Conservation (phyloP, 2,888 invertebrate genomes). For the Herminia tarsipennalis region DNA sequence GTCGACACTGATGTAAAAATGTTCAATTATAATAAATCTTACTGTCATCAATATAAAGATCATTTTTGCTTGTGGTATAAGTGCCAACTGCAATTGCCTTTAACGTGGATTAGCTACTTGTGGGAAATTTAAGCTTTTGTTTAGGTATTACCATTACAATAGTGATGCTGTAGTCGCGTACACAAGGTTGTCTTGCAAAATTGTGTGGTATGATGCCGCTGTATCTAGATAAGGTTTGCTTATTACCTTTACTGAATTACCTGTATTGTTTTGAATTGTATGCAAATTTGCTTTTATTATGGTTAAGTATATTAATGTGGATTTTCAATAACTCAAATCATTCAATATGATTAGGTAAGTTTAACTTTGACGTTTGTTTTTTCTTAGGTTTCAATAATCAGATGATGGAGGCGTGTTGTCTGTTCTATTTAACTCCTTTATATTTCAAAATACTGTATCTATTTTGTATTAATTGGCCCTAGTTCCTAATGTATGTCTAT, state of each 20-base stretch:
- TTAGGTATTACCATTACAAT: constrained; percentile 59
- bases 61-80: constrained; percentile 30
- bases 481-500: too few species aligned
- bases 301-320: too few species aligned
- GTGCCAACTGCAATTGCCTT: constrained; percentile 34
- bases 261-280: too few species aligned
- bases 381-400: too few species aligned
- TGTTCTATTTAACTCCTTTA: too few species aligned
- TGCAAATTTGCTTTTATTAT: too few species aligned
- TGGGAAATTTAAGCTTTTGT: constrained; percentile 68
- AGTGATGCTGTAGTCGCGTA: constrained; percentile 45
- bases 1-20: constrained; percentile 45
- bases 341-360: neutral
- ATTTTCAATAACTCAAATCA: neutral
- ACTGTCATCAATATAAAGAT: constrained; percentile 25
- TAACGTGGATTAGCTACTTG: constrained; percentile 50
- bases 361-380: too few species aligned
- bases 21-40: constrained; percentile 24
- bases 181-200: constrained; percentile 60
- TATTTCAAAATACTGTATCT: too few species aligned
- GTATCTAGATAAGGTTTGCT: constrained; percentile 38
- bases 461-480: too few species aligned
- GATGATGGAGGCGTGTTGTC: too few species aligned
- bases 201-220: constrained; percentile 25
- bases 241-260: constrained; percentile 33